phyloP scores from a whole-genome alignment of 2,888 invertebrate species.

The Andrena bucephala region DNA sequence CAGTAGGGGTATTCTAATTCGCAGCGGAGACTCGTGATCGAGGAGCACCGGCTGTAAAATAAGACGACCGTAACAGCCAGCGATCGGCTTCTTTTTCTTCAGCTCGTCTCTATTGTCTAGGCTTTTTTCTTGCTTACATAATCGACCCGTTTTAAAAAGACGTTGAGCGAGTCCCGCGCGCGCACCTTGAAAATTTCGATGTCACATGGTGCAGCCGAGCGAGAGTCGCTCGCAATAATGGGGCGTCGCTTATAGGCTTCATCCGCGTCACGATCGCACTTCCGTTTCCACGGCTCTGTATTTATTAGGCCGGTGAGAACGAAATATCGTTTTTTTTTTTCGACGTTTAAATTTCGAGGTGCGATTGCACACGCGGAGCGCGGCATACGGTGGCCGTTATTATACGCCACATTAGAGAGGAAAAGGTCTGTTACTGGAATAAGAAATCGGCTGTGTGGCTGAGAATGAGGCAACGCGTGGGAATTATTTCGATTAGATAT shows the following conservation, averaged over 20 bases:
- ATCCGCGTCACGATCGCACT: slow-evolving; percentile 1
- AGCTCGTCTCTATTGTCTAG: slow-evolving; percentile 19
- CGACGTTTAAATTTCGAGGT: too few relatives aligned
- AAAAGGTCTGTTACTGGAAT: too few relatives aligned
- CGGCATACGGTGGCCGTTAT: too few relatives aligned
- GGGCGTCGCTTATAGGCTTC: not conserved
- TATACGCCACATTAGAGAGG: too few relatives aligned
- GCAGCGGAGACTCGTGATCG: slow-evolving; percentile 20
- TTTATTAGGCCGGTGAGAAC: not conserved
- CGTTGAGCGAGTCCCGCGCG: slow-evolving; percentile 58
- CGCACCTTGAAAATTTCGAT: slow-evolving; percentile 71
- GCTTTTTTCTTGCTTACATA: slow-evolving; percentile 70
- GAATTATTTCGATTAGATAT: too few relatives aligned
- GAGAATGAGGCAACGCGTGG: too few relatives aligned
- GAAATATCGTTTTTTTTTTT: too few relatives aligned
- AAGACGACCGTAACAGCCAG: slow-evolving; percentile 13
- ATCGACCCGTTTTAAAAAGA: slow-evolving; percentile 75
- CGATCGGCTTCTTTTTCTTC: slow-evolving; percentile 26
- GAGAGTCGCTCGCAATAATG: not conserved
- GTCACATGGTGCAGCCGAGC: not conserved
- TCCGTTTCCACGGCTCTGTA: slow-evolving; percentile 4
- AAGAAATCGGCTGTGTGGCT: too few relatives aligned
- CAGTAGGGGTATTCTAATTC: slow-evolving; percentile 22
- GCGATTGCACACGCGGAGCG: too few relatives aligned
- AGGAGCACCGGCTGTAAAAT: slow-evolving; percentile 21